These are phyloP conservation scores for Phycodurus eques DNA, from an alignment of 2,113 vertebrate species.

Conservation along the genomic window DNA sequence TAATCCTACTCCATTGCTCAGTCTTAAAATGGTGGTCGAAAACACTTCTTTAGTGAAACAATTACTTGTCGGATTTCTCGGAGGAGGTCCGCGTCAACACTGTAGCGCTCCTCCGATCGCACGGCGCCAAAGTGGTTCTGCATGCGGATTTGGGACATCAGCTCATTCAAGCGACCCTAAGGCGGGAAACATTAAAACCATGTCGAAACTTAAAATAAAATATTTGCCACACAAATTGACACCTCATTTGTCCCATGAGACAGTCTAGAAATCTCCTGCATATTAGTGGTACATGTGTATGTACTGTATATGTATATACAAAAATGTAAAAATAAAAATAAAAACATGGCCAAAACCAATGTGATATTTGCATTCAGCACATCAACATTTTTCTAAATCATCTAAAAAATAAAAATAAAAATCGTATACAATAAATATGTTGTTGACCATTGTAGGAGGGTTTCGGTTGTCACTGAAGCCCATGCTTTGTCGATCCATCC, in stretches of 20 bases:
- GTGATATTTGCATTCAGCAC: no score
- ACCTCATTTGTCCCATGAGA: no score
- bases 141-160: constrained; percentile 99
- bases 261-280: no score
- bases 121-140: constrained; percentile 96
- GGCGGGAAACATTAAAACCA: not conserved
- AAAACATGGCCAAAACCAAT: no score
- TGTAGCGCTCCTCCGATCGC: constrained; percentile 90
- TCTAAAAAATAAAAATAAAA: no score
- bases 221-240: not conserved
- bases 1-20: not conserved
- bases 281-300: no score
- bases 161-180: constrained; percentile 94
- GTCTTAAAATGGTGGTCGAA: not conserved
- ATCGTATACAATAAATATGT: not conserved
- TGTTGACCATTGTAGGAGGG: no score
- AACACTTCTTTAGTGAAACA: not conserved
- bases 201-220: no score
- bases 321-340: not conserved
- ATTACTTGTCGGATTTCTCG: constrained; percentile 92
- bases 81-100: constrained; percentile 88
- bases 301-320: not conserved
- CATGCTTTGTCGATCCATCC: no score
- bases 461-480: no score
- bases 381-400: no score